Conservation (phyloP, 1,140 invertebrate genomes). For the Schlechtendalia chinensis region DNA sequence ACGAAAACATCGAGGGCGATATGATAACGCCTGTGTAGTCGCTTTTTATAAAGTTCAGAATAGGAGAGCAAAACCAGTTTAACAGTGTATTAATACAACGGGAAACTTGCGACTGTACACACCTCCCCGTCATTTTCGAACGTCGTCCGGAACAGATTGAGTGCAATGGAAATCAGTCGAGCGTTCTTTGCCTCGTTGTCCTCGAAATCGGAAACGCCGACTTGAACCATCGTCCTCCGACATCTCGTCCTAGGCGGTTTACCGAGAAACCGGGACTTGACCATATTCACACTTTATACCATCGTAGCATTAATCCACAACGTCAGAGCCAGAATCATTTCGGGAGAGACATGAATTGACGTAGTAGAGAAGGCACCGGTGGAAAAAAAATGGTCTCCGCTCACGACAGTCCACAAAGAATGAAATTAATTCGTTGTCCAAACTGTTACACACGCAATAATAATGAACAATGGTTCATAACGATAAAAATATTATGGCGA, state of each 20-base stretch:
- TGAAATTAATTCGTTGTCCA: background rate
- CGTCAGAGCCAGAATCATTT: background rate
- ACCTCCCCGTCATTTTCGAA: conserved; percentile 23
- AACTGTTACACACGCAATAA: background rate
- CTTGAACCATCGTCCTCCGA: background rate
- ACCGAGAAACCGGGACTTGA: conserved; percentile 65
- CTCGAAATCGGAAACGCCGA: conserved; percentile 27
- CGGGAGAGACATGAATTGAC: too few relatives aligned
- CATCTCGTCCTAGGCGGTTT: conserved; percentile 19
- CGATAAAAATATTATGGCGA: too few relatives aligned
- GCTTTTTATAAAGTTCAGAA: too few relatives aligned
- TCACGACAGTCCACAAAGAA: too few relatives aligned
- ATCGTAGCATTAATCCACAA: background rate
- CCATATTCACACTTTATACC: conserved; percentile 58
- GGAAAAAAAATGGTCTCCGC: too few relatives aligned
- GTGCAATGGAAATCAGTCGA: conserved; percentile 4
- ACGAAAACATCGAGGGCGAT: too few relatives aligned
- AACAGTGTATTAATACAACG: too few relatives aligned
- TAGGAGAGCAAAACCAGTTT: too few relatives aligned
- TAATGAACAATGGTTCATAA: too few relatives aligned
- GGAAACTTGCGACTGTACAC: background rate
- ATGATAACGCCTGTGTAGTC: too few relatives aligned
- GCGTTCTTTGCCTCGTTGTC: conserved; percentile 27
- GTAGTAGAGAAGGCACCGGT: too few relatives aligned
- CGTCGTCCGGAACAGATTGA: conserved; percentile 15